phyloP scores from a whole-genome alignment of 2,888 invertebrate species.

The Gryllus longicercus region DNA sequence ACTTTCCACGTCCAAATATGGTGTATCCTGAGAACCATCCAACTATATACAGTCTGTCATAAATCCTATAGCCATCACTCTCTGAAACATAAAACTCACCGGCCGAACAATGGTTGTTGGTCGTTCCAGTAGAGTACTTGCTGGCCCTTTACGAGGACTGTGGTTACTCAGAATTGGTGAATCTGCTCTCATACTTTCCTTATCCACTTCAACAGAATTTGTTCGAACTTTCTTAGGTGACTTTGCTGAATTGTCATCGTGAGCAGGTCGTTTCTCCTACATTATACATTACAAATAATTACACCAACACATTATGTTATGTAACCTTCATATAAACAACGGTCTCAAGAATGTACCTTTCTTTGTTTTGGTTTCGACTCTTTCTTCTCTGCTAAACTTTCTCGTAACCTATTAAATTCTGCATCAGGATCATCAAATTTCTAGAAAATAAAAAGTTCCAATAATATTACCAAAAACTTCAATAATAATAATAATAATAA shows the following conservation, averaged over 20 bases:
- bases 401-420: slow-evolving; percentile 69
- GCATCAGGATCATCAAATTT: slow-evolving; percentile 60
- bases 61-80: background rate
- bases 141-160: slow-evolving; percentile 47
- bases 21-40: slow-evolving; percentile 59
- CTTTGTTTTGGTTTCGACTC: slow-evolving; percentile 48
- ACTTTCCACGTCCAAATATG: slow-evolving; percentile 71
- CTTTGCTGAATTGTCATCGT: background rate
- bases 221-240: slow-evolving; percentile 35
- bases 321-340: background rate
- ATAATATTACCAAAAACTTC: too few species aligned
- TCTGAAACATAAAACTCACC: slow-evolving; percentile 53
- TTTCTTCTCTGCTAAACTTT: slow-evolving; percentile 49
- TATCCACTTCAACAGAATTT: slow-evolving; percentile 34
- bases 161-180: slow-evolving; percentile 49
- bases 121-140: slow-evolving; percentile 61
- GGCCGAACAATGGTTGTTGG: slow-evolving; percentile 66
- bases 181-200: slow-evolving; percentile 41
- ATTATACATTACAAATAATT: too few species aligned
- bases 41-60: background rate
- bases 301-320: too few species aligned
- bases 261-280: background rate
- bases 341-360: slow-evolving; percentile 43
- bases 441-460: slow-evolving; percentile 40
- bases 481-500: too few species aligned